Percentiles rank a stretch among this genome's conserved stretches.
Evolutionary conservation across 2,888 invertebrate species (phyloP).

Genomic region (Cantharis rufa): DNA sequence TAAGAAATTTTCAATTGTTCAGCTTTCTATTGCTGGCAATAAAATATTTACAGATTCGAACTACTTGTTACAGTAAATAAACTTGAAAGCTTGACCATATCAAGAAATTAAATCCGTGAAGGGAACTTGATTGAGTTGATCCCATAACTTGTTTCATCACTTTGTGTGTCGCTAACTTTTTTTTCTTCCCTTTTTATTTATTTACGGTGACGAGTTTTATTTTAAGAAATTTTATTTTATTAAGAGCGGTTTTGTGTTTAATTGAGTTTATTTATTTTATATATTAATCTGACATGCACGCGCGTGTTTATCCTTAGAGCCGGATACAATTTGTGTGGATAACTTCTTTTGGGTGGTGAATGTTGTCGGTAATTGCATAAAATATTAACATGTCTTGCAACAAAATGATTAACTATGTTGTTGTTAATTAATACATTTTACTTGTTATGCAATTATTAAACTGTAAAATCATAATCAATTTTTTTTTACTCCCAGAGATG

Average conservation of each 20-base stretch:
- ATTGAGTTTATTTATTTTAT: not conserved
- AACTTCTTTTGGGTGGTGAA: not conserved
- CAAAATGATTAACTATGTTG: not conserved
- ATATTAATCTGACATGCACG: not conserved
- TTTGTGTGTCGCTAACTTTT: constrained; percentile 16
- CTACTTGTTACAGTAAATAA: constrained; percentile 9
- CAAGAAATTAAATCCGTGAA: constrained; percentile 19
- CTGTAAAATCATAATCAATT: not conserved
- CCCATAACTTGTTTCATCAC: constrained; percentile 21
- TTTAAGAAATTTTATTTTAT: not conserved
- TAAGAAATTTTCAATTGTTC: constrained; percentile 10
- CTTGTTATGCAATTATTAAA: not conserved
- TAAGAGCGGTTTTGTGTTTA: not conserved
- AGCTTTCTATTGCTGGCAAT: constrained; percentile 9
- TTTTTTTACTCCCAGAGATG: not conserved
- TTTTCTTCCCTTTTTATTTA: constrained; percentile 5
- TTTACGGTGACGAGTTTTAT: not conserved
- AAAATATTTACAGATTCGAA: constrained; percentile 6
- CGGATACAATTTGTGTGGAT: not conserved
- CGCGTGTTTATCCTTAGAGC: not conserved
- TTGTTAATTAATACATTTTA: not conserved
- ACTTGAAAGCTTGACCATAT: constrained; percentile 17
- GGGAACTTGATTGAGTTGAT: constrained; percentile 19
- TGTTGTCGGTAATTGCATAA: not conserved
- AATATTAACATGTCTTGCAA: not conserved